Evolutionary conservation across 2,797 vertebrate species (phyloP).

Genomic region (Aselliscus stoliczkanus): DNA sequence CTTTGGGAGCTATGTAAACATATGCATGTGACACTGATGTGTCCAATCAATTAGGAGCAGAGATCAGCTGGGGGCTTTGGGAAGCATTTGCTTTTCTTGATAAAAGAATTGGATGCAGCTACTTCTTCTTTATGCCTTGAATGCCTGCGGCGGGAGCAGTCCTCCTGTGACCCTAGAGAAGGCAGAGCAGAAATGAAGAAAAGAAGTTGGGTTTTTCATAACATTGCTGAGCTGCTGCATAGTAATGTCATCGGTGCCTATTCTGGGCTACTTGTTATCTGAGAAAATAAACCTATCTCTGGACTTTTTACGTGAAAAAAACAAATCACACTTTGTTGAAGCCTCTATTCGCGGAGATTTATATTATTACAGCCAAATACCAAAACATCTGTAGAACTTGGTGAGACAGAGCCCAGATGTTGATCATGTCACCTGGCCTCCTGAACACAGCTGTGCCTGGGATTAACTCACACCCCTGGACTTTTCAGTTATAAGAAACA

Average conservation of each 20-base stretch:
- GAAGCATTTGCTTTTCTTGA: neutral
- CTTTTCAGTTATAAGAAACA: neutral
- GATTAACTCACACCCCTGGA: neutral
- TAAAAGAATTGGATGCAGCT: neutral
- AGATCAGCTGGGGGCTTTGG: neutral
- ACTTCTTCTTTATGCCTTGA: neutral
- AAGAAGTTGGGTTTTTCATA: neutral
- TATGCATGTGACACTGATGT: neutral
- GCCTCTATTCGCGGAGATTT: neutral
- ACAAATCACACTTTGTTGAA: neutral
- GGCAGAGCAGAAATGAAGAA: neutral
- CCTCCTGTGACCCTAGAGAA: neutral
- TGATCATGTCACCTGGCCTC: neutral
- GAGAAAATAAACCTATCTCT: neutral
- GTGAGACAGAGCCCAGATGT: neutral
- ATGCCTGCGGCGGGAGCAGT: neutral
- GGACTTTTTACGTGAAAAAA: constrained; percentile 19
- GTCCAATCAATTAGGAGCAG: neutral
- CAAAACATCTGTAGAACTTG: neutral
- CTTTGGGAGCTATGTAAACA: neutral
- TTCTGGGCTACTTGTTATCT: neutral
- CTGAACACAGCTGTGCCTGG: neutral
- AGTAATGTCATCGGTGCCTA: neutral
- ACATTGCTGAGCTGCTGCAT: neutral
- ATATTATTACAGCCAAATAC: neutral